A percentile compares a stretch with the other conserved stretches of the same genome.
phyloP scores from a whole-genome alignment of 2,888 invertebrate species.

The Scrobipalpa costella region DNA sequence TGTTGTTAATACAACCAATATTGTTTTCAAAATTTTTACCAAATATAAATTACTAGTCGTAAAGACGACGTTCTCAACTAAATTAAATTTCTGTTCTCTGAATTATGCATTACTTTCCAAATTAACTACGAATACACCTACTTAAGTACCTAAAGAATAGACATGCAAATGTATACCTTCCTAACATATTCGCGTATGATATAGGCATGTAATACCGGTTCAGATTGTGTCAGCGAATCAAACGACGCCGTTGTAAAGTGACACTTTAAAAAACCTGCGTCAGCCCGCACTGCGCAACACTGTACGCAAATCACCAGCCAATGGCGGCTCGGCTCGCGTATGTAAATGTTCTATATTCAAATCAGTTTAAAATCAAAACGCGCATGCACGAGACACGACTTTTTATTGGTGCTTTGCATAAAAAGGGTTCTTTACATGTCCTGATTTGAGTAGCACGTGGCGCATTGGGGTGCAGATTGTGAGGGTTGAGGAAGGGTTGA shows the following conservation, averaged over 20 bases:
- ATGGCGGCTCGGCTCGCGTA: constrained; percentile 57
- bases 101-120: too few relatives aligned
- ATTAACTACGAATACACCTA: too few relatives aligned
- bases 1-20: background rate
- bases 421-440: constrained; percentile 53
- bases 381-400: constrained; percentile 74
- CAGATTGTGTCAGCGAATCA: constrained; percentile 60
- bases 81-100: too few relatives aligned
- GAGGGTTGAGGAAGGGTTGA: constrained; percentile 35
- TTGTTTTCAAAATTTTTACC: too few relatives aligned
- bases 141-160: background rate
- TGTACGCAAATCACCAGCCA: constrained; percentile 64
- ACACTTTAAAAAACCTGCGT: constrained; percentile 60
- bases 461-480: constrained; percentile 44
- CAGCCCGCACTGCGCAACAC: constrained; percentile 62
- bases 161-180: constrained; percentile 9
- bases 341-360: constrained; percentile 79
- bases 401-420: constrained; percentile 75
- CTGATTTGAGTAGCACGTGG: constrained; percentile 43
- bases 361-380: constrained; percentile 78
- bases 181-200: background rate
- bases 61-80: too few relatives aligned
- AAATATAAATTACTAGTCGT: too few relatives aligned
- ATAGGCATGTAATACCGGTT: constrained; percentile 25
- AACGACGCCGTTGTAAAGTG: constrained; percentile 51